phyloP scores from a whole-genome alignment of 1,140 invertebrate genomes.

The Drosophila nasuta region DNA sequence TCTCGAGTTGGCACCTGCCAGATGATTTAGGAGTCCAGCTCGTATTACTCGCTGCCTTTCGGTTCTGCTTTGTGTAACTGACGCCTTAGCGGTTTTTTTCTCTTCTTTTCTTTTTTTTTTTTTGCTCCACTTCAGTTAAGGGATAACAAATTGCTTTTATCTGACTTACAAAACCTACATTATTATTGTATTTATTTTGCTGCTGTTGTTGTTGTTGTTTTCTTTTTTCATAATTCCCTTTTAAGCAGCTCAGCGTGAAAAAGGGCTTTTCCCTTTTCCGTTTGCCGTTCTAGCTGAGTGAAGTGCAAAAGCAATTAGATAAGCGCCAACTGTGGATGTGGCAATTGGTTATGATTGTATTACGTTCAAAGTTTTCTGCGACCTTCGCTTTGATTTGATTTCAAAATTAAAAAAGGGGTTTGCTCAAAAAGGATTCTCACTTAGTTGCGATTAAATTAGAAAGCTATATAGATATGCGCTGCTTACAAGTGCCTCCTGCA shows the following conservation, averaged over 20 bases:
- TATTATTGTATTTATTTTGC: neutral
- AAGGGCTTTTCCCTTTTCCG: conserved; percentile 45
- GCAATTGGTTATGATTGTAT: conserved; percentile 57
- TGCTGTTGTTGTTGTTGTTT: neutral
- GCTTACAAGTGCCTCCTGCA: neutral
- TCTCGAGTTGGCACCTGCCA: conserved; percentile 43
- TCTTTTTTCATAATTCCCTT: conserved; percentile 58
- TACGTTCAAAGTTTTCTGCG: conserved; percentile 2
- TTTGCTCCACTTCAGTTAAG: conserved; percentile 36
- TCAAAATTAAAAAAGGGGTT: conserved; percentile 19
- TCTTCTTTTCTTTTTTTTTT: no score
- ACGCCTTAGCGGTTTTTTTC: conserved; percentile 16
- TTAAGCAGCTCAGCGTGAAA: conserved; percentile 68
- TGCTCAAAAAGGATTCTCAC: conserved; percentile 6
- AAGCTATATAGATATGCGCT: neutral
- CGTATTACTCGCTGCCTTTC: conserved; percentile 43
- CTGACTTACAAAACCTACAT: conserved; percentile 29
- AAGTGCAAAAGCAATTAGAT: conserved; percentile 76
- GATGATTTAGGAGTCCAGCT: conserved; percentile 63
- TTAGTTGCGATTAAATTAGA: conserved; percentile 6
- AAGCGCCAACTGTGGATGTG: conserved; percentile 63
- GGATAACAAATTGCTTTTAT: conserved; percentile 77
- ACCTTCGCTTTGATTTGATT: conserved; percentile 25
- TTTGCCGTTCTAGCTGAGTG: conserved; percentile 27
- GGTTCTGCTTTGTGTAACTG: conserved; percentile 65